phyloP scores from a whole-genome alignment of 2,797 vertebrate species.

The Choloepus didactylus region DNA sequence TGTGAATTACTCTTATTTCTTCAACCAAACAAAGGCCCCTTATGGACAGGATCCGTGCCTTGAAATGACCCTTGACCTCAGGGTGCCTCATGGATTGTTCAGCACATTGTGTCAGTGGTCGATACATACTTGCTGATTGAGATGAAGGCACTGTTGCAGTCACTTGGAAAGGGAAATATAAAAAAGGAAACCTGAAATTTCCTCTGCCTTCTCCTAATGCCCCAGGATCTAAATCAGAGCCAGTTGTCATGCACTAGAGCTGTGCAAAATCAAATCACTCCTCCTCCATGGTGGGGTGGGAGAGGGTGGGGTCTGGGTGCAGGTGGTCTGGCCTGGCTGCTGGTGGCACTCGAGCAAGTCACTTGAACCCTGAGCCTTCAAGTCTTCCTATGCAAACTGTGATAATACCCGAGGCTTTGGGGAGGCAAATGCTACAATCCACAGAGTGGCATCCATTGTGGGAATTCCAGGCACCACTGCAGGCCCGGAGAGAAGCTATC shows the following conservation, averaged over 20 bases:
- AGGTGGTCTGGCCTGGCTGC: neutral
- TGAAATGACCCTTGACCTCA: neutral
- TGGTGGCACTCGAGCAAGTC: neutral
- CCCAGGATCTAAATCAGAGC: neutral
- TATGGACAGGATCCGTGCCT: neutral
- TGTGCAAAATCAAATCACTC: neutral
- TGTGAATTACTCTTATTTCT: slow-evolving; percentile 40
- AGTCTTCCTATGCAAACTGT: neutral
- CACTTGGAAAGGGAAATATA: neutral
- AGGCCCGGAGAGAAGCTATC: neutral
- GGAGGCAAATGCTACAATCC: neutral
- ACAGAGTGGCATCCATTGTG: neutral
- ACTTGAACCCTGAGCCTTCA: neutral
- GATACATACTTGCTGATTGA: neutral
- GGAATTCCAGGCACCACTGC: neutral
- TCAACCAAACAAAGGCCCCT: slow-evolving; percentile 17
- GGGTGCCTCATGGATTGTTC: neutral
- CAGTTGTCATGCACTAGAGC: neutral
- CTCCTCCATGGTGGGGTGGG: neutral
- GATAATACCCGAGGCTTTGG: neutral
- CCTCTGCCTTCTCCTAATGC: neutral
- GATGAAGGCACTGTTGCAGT: neutral
- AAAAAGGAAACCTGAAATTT: slow-evolving; percentile 15
- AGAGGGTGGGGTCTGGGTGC: neutral
- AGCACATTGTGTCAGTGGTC: neutral